phyloP scores from a whole-genome alignment of 2,888 invertebrate genomes.

The Trichopoda pennipes region DNA sequence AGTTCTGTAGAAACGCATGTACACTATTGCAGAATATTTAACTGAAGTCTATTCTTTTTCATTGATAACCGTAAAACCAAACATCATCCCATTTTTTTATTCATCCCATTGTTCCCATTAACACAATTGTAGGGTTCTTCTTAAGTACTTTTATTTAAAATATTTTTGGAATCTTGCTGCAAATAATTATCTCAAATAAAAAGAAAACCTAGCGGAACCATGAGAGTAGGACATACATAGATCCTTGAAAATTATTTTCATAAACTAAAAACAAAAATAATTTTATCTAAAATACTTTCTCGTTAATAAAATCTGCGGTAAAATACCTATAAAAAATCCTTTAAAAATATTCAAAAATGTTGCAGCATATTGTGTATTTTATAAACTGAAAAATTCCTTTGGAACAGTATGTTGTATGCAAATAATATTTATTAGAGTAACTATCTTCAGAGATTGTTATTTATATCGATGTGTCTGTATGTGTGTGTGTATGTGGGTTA shows the following conservation, averaged over 20 bases:
- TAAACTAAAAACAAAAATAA: neutral
- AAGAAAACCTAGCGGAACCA: neutral
- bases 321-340: neutral
- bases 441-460: neutral
- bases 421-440: slow-evolving; percentile 9
- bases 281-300: slow-evolving; percentile 15
- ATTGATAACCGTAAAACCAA: too few species aligned
- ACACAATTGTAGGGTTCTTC: too few species aligned
- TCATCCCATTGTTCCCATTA: too few species aligned
- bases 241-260: too few species aligned
- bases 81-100: too few species aligned
- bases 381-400: slow-evolving; percentile 27
- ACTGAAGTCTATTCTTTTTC: too few species aligned
- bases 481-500: neutral
- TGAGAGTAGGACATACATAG: neutral
- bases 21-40: too few species aligned
- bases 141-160: too few species aligned
- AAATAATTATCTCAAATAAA: neutral
- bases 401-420: slow-evolving; percentile 31
- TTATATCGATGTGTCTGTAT: neutral
- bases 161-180: too few species aligned
- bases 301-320: slow-evolving; percentile 4
- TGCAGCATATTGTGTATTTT: neutral
- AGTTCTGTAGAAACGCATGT: too few species aligned
- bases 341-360: neutral